phyloP scores from a whole-genome alignment of 2,113 vertebrate species.

The Ceyx melanurus region DNA sequence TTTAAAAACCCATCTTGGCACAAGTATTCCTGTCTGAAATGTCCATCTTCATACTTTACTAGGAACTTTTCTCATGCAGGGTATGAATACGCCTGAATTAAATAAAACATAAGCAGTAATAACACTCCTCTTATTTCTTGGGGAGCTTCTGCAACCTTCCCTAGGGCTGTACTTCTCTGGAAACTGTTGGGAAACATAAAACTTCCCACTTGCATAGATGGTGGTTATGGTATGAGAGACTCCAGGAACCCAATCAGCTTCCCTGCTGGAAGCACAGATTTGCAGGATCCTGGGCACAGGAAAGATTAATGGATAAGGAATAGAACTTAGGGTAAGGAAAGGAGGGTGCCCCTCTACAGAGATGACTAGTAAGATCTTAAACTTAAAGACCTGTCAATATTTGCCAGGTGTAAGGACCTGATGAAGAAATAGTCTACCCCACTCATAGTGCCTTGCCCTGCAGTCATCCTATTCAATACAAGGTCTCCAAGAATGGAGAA shows the following conservation, averaged over 20 bases:
- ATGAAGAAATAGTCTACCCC: not conserved
- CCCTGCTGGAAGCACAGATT: not conserved
- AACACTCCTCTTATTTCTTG: not conserved
- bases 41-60: not conserved
- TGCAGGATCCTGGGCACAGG: not conserved
- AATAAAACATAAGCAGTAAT: not conserved
- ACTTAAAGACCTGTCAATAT: not conserved
- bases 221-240: not conserved
- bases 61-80: not conserved
- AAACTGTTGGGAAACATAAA: not conserved
- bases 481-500: not conserved
- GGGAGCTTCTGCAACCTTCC: not conserved
- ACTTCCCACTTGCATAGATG: fast-evolving
- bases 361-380: not conserved
- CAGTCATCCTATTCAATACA: not conserved
- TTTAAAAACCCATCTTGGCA: constrained; percentile 3
- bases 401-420: not conserved
- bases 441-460: not conserved
- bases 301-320: not conserved
- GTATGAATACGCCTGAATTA: not conserved
- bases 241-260: not conserved
- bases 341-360: not conserved
- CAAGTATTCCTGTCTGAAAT: not conserved
- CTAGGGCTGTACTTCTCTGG: not conserved
- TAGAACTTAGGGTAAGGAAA: not conserved